Conservation (phyloP, 1,140 invertebrate species). For the Drosophila parvula region DNA sequence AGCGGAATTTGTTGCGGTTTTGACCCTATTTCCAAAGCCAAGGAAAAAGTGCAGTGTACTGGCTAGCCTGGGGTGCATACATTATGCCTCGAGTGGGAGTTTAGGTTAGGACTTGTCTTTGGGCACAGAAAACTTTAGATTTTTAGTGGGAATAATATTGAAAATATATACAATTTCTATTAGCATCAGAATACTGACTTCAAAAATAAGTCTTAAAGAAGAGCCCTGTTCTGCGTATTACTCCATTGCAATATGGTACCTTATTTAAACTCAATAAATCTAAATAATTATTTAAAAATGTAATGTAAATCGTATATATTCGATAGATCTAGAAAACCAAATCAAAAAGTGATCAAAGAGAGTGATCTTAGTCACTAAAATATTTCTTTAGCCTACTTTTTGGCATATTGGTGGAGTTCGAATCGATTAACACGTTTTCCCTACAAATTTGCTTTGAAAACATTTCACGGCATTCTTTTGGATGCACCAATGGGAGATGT, state of each 20-base stretch:
- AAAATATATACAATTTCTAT: not conserved
- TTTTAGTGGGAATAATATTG: not conserved
- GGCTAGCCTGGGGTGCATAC: not conserved
- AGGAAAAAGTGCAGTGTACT: conserved; percentile 74
- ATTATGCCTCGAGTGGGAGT: not conserved
- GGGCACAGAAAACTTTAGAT: no score
- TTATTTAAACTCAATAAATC: no score
- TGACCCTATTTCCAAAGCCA: conserved; percentile 83
- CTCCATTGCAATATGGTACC: no score
- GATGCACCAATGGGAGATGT: not conserved
- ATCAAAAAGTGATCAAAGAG: no score
- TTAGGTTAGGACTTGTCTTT: not conserved
- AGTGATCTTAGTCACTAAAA: not conserved
- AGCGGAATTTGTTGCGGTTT: conserved; percentile 73
- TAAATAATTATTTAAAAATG: no score
- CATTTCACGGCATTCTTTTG: not conserved
- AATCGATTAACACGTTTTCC: no score
- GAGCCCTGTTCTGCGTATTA: no score
- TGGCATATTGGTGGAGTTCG: no score
- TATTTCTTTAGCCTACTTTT: not conserved
- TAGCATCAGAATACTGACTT: not conserved
- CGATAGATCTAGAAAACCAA: no score
- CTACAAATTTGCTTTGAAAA: no score
- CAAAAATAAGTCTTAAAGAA: not conserved
- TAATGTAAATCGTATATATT: no score